A percentile compares a stretch with the other conserved stretches of the same genome.
Evolutionary conservation across 1,140 invertebrate species (phyloP).

Genomic region (Procambarus clarkii): DNA sequence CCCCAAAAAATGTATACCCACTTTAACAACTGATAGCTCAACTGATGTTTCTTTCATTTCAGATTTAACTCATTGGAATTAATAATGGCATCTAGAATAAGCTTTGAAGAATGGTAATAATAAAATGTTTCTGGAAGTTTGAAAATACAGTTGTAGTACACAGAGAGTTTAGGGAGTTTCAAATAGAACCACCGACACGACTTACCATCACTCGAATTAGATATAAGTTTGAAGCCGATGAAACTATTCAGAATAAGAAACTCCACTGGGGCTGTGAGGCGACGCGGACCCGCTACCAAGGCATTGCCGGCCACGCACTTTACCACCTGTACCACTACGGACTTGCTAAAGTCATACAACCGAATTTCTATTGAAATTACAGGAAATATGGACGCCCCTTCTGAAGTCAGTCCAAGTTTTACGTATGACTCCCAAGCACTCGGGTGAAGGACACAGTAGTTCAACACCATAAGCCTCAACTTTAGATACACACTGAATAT

Average conservation of each 20-base stretch:
- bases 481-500: no score
- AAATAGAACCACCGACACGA: constrained; percentile 36
- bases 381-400: no score
- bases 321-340: no score
- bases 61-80: background rate
- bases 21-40: background rate
- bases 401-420: no score
- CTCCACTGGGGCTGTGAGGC: background rate
- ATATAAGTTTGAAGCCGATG: constrained; percentile 58
- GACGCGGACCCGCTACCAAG: no score
- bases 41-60: constrained; percentile 9
- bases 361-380: no score
- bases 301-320: no score
- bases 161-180: constrained; percentile 1
- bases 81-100: background rate
- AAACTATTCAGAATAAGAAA: constrained; percentile 44
- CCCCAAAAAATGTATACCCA: background rate
- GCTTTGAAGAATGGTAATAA: background rate
- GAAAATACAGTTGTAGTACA: constrained; percentile 22
- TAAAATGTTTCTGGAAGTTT: background rate
- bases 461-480: no score
- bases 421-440: no score
- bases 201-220: constrained; percentile 40
- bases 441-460: no score
- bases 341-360: no score